phyloP scores from a whole-genome alignment of 2,113 vertebrate genomes.

The Rhegmatorhina hoffmannsi region DNA sequence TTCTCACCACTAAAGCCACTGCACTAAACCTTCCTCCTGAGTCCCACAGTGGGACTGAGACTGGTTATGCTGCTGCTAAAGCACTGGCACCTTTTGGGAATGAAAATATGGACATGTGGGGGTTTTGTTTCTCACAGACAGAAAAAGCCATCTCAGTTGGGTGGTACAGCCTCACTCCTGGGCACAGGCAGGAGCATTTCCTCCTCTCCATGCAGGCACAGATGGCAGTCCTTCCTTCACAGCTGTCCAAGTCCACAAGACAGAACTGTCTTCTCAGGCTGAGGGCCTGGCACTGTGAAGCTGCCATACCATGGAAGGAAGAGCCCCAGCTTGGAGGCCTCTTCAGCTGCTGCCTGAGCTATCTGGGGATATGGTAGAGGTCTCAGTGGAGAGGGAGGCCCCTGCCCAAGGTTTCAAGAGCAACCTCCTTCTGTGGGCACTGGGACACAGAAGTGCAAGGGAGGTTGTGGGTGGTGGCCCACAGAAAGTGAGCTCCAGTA shows the following conservation, averaged over 20 bases:
- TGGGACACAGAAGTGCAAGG: neutral
- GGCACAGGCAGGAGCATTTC: neutral
- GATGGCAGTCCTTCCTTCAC: neutral
- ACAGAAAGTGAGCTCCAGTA: neutral
- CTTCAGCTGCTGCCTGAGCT: neutral
- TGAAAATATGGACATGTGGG: neutral
- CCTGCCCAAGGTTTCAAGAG: neutral
- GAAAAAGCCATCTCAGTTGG: neutral
- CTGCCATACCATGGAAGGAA: neutral
- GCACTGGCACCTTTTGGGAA: neutral
- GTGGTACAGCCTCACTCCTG: neutral
- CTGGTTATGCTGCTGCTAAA: neutral
- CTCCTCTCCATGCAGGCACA: neutral
- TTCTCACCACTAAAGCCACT: neutral
- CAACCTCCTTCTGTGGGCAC: neutral
- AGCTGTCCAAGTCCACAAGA: neutral
- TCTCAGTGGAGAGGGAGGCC: accelerated
- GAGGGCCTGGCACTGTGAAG: neutral
- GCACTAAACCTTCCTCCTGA: neutral
- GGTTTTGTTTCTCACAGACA: neutral
- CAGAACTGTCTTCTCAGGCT: neutral
- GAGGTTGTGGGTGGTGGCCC: neutral
- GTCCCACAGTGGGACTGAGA: neutral
- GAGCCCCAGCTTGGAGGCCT: neutral
- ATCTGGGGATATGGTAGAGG: neutral